Evolutionary conservation across 2,888 invertebrate genomes (phyloP), one percentile per base, ranked within the genome.

Genomic region (Cybosia mesomella): DNA sequence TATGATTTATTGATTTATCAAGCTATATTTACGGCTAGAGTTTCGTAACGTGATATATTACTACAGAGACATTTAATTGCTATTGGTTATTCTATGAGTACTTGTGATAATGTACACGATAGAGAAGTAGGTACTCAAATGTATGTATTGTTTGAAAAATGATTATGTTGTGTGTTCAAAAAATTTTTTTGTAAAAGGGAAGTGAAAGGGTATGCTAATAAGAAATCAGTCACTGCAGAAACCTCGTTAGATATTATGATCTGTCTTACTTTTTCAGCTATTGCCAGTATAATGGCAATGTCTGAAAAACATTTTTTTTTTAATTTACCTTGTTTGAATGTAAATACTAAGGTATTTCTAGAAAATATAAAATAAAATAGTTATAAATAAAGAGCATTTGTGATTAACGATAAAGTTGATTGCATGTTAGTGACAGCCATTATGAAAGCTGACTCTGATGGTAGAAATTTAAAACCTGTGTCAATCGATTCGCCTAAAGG

Each of bases 361-460:
- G 49, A 34, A 5, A 28, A 4, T 28, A 34, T 34, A 34, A 10
- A n/a, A n/a, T 49, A 18, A 18, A n/a, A 9, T 9, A n/a, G 8
- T 8, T 9, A 8, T 49, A n/a, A 18, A 18, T 2, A 4, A 24
- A 3, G 53, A 63, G 36, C 28, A 66, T 60, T 62, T 72, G 73
- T 80, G 74, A 77, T 76, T 76, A 72, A 73, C 63, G 73, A 75
- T 63, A 59, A 36, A 58, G 43, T 67, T 67, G 72, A 71, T 79
- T 74, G 79, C 79, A 60, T 53, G 39, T 70, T 70, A 67, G 61
- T 77, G 79, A 79, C 77, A 77, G 71, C 63, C 53, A 72, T 81
- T 81, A 76, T 77, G 80, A 81, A 81, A 81, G 77, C 68, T 70
- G 75, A 61, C 70, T 72, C 64, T 61, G 70, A 75, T 74, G 70